phyloP scores from a whole-genome alignment of 2,113 vertebrate genomes.

The Actenoides hombroni region DNA sequence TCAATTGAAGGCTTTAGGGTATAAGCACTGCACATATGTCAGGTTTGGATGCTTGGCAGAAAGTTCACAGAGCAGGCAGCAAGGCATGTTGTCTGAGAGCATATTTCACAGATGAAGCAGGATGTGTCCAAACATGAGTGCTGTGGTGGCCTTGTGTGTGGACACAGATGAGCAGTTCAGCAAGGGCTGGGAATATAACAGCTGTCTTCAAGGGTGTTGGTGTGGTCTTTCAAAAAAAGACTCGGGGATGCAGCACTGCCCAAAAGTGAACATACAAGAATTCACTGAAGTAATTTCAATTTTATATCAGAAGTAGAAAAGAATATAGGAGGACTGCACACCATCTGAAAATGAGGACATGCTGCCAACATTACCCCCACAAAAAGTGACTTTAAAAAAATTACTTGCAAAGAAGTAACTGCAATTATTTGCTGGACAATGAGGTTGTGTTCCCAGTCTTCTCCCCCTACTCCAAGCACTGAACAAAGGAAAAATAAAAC shows the following conservation, averaged over 20 bases:
- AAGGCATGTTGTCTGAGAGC: not conserved
- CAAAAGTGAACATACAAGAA: not conserved
- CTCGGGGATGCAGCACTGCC: not conserved
- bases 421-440: conserved; percentile 14
- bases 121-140: fast-evolving
- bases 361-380: not conserved
- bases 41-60: not conserved
- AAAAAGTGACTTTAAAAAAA: not conserved
- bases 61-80: not conserved
- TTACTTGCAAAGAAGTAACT: not conserved
- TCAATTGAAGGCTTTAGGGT: not conserved
- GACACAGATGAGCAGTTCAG: fast-evolving
- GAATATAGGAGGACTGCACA: not conserved
- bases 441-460: not conserved
- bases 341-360: not conserved
- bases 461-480: not conserved
- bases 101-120: not conserved
- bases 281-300: not conserved
- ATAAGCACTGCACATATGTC: too few relatives aligned
- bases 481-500: conserved; percentile 56
- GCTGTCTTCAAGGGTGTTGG: not conserved
- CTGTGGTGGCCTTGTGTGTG: fast-evolving
- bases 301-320: not conserved
- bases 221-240: not conserved
- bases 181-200: fast-evolving